Evolutionary conservation across 2,888 invertebrate genomes (phyloP).

Genomic region (Gandaritis pyraliata): DNA sequence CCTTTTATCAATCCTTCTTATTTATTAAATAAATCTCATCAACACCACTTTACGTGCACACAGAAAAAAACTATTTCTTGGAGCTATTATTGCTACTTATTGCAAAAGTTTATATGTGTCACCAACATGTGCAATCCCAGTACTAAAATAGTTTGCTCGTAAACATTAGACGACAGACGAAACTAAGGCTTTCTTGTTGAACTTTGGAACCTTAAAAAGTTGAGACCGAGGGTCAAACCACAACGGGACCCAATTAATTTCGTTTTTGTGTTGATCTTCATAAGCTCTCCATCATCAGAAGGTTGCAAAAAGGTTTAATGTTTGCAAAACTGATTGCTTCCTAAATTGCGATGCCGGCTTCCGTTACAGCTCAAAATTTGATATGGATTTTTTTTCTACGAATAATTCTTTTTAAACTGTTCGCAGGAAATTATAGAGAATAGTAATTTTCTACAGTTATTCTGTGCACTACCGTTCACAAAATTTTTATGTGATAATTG

Average conservation of each 20-base stretch:
- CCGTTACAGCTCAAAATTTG: conserved; percentile 5
- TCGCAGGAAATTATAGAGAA: background rate
- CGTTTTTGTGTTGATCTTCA: conserved; percentile 23
- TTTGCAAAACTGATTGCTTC: conserved; percentile 27
- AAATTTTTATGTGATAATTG: conserved; percentile 23
- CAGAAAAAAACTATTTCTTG: background rate
- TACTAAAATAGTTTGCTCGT: conserved; percentile 1
- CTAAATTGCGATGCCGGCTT: conserved; percentile 7
- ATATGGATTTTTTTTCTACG: too few relatives aligned
- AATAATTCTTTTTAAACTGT: too few relatives aligned
- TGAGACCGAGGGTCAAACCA: conserved; percentile 19
- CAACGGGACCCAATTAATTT: conserved; percentile 28
- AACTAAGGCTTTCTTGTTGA: background rate
- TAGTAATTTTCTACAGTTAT: background rate
- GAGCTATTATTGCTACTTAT: too few relatives aligned
- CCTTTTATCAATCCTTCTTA: too few relatives aligned
- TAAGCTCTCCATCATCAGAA: conserved; percentile 25
- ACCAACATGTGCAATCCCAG: background rate
- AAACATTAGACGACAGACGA: background rate
- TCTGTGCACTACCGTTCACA: conserved; percentile 9
- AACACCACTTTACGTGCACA: background rate
- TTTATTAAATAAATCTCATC: background rate
- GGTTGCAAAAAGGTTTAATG: conserved; percentile 27
- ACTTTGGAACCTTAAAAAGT: conserved; percentile 8
- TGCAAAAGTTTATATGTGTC: background rate